Evolutionary conservation across 2,797 vertebrate genomes (phyloP), one percentile per base, ranked within the genome.

Genomic region (Anguilla megastoma): DNA sequence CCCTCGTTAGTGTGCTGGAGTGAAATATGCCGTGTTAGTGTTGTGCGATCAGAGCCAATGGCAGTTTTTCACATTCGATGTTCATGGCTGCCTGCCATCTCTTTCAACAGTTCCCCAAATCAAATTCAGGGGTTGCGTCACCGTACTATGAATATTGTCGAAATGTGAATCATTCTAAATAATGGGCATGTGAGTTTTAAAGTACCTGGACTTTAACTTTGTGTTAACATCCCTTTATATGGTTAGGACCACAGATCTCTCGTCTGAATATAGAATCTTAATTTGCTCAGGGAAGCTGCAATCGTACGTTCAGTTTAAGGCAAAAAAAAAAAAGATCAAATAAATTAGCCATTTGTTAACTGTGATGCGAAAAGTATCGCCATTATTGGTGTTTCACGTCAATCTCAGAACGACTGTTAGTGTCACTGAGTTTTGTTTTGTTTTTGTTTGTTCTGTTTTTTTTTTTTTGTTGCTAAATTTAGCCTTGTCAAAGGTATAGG

Each of bases 251-350:
- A 83, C 45, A 58, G 80, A 58, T 66, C 27, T 84, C 21, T 84
- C 45, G 54, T 71, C 27, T 58, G n/a, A 36, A 83, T 45, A 86
- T 91, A 8, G 85, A 89, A 58, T 93, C 88, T 92, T 69, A 24
- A 86, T 93, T 90, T 74, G 85, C 95, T 95, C 94, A 95, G 95
- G 95, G 95, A 94, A 6, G 90, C 89, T 84, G 88, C 89, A 79
- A 45, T 84, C 56, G 24, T 45, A 8, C 2, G 12, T 33, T 60
- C 36, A 21, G 12, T 79, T 58, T 85, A 58, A 60, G 58, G 18
- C 18, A 85, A 71, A 87, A 24, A 50, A 85, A 88, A n/a, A 56
- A 48, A 41, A 56, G 56, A 48, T 24, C 45, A 76, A 36, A 82
- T 18, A 84, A 87, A 84, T 48, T 18, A 41, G 30, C 71, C 71